Percentiles rank a stretch among this genome's conserved stretches.
Evolutionary conservation across 2,797 vertebrate species (phyloP).

Genomic region (Sebastes oblongus): DNA sequence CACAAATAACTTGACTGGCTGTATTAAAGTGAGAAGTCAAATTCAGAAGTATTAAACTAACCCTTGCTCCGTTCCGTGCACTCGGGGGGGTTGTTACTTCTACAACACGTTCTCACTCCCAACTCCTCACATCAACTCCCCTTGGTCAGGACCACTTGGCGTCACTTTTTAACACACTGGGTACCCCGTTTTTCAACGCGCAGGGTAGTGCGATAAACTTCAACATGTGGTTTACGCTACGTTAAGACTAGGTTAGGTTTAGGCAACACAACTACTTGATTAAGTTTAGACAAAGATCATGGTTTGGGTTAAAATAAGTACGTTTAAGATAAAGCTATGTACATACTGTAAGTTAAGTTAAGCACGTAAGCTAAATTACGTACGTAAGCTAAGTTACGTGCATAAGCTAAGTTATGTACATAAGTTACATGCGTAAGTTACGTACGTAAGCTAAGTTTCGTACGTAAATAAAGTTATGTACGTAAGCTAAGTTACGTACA

Average conservation of each 20-base stretch:
- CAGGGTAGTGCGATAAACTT: background rate
- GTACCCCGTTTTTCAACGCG: background rate
- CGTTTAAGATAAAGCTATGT: background rate
- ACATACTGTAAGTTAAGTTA: background rate
- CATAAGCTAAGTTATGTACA: too few relatives aligned
- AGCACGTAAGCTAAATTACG: too few relatives aligned
- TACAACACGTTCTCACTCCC: background rate
- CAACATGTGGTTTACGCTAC: background rate
- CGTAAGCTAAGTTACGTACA: background rate
- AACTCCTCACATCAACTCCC: background rate
- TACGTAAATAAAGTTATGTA: background rate
- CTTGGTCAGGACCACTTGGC: background rate
- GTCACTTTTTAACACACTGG: background rate
- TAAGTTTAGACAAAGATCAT: background rate
- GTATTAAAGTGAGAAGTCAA: background rate
- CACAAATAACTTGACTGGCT: slow-evolving; percentile 14
- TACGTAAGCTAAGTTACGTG: background rate
- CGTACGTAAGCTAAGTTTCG: too few relatives aligned
- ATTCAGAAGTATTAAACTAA: background rate
- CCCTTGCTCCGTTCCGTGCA: background rate
- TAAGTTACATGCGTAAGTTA: too few relatives aligned
- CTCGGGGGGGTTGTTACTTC: background rate
- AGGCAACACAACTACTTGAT: background rate
- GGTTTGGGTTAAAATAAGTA: background rate
- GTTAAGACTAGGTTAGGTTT: background rate